Base-by-base conservation (phyloP, 2,888 invertebrate genomes). In the Hesperia comma region DNA sequence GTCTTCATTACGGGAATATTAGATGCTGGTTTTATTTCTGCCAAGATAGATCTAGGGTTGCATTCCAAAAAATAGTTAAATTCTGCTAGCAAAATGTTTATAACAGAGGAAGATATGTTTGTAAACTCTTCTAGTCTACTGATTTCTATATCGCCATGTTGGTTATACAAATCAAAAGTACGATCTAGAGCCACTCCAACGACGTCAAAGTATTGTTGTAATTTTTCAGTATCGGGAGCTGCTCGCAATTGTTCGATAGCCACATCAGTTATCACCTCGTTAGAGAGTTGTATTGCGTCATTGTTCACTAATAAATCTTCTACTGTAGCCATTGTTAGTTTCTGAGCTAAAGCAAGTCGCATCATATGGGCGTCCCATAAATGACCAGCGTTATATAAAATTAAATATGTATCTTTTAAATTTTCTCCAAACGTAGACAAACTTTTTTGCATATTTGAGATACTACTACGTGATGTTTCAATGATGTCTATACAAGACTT, bases 361-460 rank as follows among this genome's bases (percentile, higher is more conserved):
- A 85, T 63, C 70, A 88, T 85, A 72, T 90, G 91, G 67, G 81
- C 77, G 71, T 89, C 87, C 84, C 86, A 90, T 17, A 91, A 78
- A 76, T 87, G 86, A 21, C 84, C 83, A 1, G 88, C 84, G 55
- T 88, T 81, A 60, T 86, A 79, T 64, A 92, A 76, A 67, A 89
- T 74, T 33, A 68, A 70, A 69, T 80, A 87, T 0, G 86, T 88
- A 69, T 85, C 80, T 51, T 80, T 82, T n/a, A 91, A 79, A 63
- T 79, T 73, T 33, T 86, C 82, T 21, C 86, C 86, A 61, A 91
- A 75, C 0, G 81, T 75, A 17, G 41, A 67, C 33, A 90, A 73
- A 75, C 85, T 86, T 69, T 82, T 82, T 63, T 85, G 83, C 76
- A 90, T 79, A 58, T 73, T 75, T 10, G 75, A 21, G 19, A 79